phyloP scores from a whole-genome alignment of 2,888 invertebrate species.

The Cryptocheilus praepositus region DNA sequence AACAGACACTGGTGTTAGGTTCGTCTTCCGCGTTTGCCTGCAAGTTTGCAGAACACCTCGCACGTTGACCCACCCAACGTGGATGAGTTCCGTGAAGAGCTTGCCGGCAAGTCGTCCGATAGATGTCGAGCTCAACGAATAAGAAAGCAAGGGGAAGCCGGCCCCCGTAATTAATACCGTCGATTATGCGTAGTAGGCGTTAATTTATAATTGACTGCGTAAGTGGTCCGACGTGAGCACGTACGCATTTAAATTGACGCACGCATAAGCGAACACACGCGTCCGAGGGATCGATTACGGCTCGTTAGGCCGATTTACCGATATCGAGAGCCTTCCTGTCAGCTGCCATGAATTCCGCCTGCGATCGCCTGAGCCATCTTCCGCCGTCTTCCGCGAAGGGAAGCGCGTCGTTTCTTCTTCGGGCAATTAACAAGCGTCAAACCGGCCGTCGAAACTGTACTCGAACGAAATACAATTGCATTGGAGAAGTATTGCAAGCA shows the following conservation, averaged over 20 bases:
- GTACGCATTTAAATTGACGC: no score
- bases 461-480: no score
- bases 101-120: neutral
- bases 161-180: slow-evolving; percentile 35
- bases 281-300: neutral
- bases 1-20: no score
- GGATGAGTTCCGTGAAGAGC: neutral
- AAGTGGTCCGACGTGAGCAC: slow-evolving; percentile 12
- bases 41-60: no score
- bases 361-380: neutral
- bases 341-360: neutral
- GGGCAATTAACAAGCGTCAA: no score
- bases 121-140: no score
- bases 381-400: no score
- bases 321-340: slow-evolving; percentile 7
- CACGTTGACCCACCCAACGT: no score
- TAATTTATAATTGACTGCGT: slow-evolving; percentile 42
- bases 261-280: neutral
- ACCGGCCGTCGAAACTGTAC: no score
- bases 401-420: no score
- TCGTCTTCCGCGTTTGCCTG: no score
- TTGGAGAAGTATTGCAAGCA: no score
- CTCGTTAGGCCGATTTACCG: slow-evolving; percentile 5
- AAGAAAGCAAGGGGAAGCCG: neutral
- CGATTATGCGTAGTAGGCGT: slow-evolving; percentile 40